Evolutionary conservation across 2,888 invertebrate genomes (phyloP), one percentile per base, ranked within the genome.

Genomic region (Campopleginae sp.): DNA sequence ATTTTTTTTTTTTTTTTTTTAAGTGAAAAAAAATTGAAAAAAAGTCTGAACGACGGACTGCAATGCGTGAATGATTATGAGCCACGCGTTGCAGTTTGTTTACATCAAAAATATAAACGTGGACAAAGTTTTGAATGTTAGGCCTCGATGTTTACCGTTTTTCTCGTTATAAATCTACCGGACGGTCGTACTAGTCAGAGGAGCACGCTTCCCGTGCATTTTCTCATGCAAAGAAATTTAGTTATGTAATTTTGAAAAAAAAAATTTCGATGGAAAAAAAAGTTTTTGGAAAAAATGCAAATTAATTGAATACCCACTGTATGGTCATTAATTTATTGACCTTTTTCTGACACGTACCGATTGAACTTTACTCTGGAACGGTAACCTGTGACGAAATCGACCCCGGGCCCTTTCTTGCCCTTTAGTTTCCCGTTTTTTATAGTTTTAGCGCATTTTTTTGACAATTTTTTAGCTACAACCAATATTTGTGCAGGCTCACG

Each of bases 81-180:
- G 23, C 27, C 31, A 70, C 70, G 23, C 68, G 44, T 44, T 68
- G 68, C 44, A 42, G 27, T 68, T 44, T 68, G 19, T 1, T 58
- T 58, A 27, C 58, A 27, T 58, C 27, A 14, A 0, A 5, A 27
- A 27, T 58, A 58, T 14, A 27, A 27, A 27, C 27, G 5, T 27
- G 58, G 14, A 58, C 58, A 27, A 58, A 27, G 6, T 14, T 58
- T 58, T 12, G 10, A 23, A 19, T 54, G 3, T 27, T 58, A 14
- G 27, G 14, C 27, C 14, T 27, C 58, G 27, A 58, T 27, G 27
- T 58, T 58, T 58, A 58, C 27, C 4, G 3, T 2, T 58, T 58
- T 27, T 5, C 58, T 58, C 58, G 27, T 27, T 3, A 58, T 27
- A 58, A 27, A 58, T 58, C 0, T 5, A 58, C 23, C 6, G 2